Evolutionary conservation across 2,113 vertebrate species (phyloP).

Genomic region (Phyllostomus discolor): DNA sequence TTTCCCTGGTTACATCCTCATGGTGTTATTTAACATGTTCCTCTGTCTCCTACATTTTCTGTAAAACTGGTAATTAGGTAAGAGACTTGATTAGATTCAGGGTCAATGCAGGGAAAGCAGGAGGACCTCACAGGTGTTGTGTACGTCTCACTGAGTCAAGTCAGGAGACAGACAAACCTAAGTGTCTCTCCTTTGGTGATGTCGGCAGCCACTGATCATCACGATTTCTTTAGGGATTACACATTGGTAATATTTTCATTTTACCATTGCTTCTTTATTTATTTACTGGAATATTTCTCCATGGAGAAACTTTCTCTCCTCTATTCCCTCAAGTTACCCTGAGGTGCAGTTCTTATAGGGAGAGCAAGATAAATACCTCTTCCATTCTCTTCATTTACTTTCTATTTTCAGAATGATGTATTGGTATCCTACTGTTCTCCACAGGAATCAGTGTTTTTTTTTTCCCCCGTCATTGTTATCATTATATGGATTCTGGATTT

Average conservation of each 20-base stretch:
- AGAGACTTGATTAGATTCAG: background rate
- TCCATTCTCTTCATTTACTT: background rate
- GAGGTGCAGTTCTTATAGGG: background rate
- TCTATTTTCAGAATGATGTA: background rate
- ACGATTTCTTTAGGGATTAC: background rate
- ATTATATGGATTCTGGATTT: background rate
- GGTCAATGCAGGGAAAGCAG: background rate
- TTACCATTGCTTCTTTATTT: background rate
- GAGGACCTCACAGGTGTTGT: background rate
- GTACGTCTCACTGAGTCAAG: background rate
- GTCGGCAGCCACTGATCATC: background rate
- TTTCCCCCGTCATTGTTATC: background rate
- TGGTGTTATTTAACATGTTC: background rate
- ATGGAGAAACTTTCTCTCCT: background rate
- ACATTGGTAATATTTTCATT: background rate
- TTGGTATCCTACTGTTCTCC: background rate
- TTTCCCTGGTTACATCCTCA: background rate
- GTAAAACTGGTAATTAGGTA: background rate
- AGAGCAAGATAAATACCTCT: background rate
- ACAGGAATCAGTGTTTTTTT: background rate
- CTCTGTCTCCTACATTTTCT: background rate
- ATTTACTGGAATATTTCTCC: background rate
- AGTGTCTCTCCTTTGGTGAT: background rate
- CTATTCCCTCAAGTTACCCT: background rate
- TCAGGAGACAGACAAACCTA: background rate